phyloP scores from a whole-genome alignment of 2,888 invertebrate species.

The Drosophila paracracens region DNA sequence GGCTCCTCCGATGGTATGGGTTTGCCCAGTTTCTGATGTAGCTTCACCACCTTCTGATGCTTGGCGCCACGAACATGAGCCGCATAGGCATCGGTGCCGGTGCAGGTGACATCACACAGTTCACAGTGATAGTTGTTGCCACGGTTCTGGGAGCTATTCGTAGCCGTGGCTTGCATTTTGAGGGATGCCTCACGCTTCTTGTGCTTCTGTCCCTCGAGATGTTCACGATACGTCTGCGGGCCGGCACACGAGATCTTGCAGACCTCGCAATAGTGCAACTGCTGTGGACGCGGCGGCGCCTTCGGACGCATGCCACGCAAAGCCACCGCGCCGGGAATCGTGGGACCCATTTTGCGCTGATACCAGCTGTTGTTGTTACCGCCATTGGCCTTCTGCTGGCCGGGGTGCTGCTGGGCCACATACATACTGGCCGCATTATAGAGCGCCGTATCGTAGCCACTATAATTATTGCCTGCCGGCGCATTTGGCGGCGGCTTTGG shows the following conservation, averaged over 20 bases:
- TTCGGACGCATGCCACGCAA: conserved; percentile 80
- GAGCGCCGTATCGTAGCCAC: conserved; percentile 97
- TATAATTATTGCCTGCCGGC: conserved; percentile 90
- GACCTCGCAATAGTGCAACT: conserved; percentile 98
- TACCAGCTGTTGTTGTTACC: conserved; percentile 84
- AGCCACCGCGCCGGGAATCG: conserved; percentile 76
- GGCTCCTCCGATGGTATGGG: conserved; percentile 98
- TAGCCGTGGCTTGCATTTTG: conserved; percentile 89
- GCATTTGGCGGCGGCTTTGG: conserved; percentile 86
- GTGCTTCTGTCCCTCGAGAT: conserved; percentile 99
- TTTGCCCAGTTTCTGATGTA: conserved; percentile 98
- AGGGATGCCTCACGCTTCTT: conserved; percentile 98
- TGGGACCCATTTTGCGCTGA: conserved; percentile 86
- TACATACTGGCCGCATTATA: conserved; percentile 98
- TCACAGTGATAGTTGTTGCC: conserved; percentile 92
- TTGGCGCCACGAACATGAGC: conserved; percentile 99
- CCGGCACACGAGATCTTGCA: conserved; percentile 99
- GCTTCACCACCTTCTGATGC: conserved; percentile 98
- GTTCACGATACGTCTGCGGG: conserved; percentile 97
- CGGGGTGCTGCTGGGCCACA: conserved; percentile 91
- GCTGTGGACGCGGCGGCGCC: conserved; percentile 95
- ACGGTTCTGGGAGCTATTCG: conserved; percentile 88
- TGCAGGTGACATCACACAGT: conserved; percentile 99
- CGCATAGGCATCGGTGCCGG: conserved; percentile 99
- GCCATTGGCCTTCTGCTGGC: conserved; percentile 75